These are phyloP conservation scores for Cydia pomonella DNA, from an alignment of 1,140 invertebrate species.

Conservation along the genomic window DNA sequence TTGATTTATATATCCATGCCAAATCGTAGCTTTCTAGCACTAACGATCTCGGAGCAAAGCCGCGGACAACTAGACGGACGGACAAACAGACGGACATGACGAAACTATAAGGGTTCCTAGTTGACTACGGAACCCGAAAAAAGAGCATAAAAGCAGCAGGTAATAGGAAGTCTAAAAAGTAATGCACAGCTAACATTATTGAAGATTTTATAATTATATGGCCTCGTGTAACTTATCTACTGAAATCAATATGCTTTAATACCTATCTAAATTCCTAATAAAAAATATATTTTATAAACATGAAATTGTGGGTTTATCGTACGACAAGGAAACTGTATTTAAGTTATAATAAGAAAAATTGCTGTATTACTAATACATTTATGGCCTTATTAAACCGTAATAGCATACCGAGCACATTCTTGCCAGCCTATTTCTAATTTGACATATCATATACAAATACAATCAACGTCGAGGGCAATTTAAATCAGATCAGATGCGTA, in stretches of 20 bases:
- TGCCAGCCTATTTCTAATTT: background rate
- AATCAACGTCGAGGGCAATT: slow-evolving; percentile 1
- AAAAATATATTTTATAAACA: background rate
- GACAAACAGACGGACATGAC: no score
- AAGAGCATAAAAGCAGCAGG: slow-evolving; percentile 6
- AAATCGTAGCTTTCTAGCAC: no score
- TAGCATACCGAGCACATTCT: background rate
- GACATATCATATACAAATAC: background rate
- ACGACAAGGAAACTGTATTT: background rate
- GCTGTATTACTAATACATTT: background rate
- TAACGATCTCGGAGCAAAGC: no score
- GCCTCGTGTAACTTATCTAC: background rate
- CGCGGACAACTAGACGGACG: no score
- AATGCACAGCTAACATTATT: background rate
- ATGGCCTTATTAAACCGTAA: background rate
- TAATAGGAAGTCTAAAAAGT: slow-evolving; percentile 2
- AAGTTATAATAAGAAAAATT: background rate
- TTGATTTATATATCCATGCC: no score
- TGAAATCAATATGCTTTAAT: background rate
- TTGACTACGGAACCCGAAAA: no score
- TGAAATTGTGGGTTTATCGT: background rate
- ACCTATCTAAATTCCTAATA: background rate
- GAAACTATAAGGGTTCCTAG: no score
- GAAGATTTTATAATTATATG: background rate
- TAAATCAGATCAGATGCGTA: slow-evolving; percentile 6